Base-by-base conservation (phyloP, 2,113 vertebrate genomes). In the Gymnorhina tibicen region DNA sequence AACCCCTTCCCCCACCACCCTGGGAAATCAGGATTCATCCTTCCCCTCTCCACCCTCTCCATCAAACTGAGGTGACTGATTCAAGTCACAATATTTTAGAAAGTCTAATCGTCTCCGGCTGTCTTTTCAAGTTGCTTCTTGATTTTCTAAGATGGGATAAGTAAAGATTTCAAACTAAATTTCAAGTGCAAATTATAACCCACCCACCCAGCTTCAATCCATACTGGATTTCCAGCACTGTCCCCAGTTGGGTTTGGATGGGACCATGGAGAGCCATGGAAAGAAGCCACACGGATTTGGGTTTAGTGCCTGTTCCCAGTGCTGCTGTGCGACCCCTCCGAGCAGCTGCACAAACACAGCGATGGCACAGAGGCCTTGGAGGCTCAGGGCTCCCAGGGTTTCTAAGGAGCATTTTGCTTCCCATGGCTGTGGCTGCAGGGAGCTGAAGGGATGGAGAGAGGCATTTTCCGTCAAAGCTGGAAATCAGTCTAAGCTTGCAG, bases 1-100 rank as follows among this genome's bases (percentile, higher is more conserved):
- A 89, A 44, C 17, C 37, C 44, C 53, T 87, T 84, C 37, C 56
- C 47, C 47, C 73, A 47, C 4, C 12, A 18, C 30, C 27, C 9
- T 27, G 41, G 68, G 63, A 90, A 76, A 91, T 24, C 18, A 33
- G 46, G 46, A 79, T 64, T 79, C 58, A 47, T 78, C 66, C n/a
- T 82, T 94, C 41, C 30, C 73, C 44, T 60, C 70, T 74, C 69
- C 39, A 67, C 17, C 10, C 19, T 56, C 49, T 74, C 37, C 50
- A 58, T 66, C 84, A 66, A 47, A 41, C 7, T 55, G 70, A 87
- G 70, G 33, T 30, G 37, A 75, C 26, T 85, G 70, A 85, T 66
- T 80, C 26, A 62, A 93, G 46, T 91, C 67, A 73, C 55, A 89
- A 62, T 87, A 88, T 89, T 93, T 90, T 39, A 69, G 82, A 58